These are phyloP conservation scores for Moxostoma hubbsi DNA, from an alignment of 2,797 vertebrate genomes.

Conservation along the genomic window DNA sequence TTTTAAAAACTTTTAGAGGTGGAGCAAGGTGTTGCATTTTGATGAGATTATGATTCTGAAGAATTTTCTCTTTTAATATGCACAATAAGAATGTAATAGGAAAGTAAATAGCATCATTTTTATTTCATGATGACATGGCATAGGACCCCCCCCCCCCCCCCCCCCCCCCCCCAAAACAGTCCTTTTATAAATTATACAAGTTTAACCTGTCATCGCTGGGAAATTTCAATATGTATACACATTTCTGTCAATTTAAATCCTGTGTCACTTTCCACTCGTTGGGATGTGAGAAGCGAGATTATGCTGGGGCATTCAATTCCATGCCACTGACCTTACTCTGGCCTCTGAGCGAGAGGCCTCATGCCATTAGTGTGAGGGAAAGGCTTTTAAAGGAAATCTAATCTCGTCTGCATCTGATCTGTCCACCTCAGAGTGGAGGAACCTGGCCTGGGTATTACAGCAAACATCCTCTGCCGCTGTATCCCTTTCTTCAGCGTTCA, in stretches of 20 bases:
- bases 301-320: conserved; percentile 69
- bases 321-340: conserved; percentile 69
- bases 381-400: conserved; percentile 76
- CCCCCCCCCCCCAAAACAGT: not conserved
- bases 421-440: conserved; percentile 68
- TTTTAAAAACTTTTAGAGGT: too few species aligned
- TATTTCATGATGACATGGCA: too few species aligned
- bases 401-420: conserved; percentile 73
- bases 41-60: too few species aligned
- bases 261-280: conserved; percentile 44
- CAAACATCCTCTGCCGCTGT: conserved; percentile 63
- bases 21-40: too few species aligned
- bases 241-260: conserved; percentile 55
- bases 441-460: conserved; percentile 63
- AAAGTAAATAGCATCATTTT: too few species aligned
- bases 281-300: conserved; percentile 63
- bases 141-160: too few species aligned
- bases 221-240: conserved; percentile 46
- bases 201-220: conserved; percentile 33
- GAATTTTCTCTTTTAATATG: too few species aligned
- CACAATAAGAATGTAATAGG: too few species aligned
- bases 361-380: conserved; percentile 68
- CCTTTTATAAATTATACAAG: not conserved
- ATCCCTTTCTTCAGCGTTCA: conserved; percentile 67
- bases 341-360: conserved; percentile 64